Conservation (phyloP, 2,888 invertebrate species). For the Tipula vernalis region DNA sequence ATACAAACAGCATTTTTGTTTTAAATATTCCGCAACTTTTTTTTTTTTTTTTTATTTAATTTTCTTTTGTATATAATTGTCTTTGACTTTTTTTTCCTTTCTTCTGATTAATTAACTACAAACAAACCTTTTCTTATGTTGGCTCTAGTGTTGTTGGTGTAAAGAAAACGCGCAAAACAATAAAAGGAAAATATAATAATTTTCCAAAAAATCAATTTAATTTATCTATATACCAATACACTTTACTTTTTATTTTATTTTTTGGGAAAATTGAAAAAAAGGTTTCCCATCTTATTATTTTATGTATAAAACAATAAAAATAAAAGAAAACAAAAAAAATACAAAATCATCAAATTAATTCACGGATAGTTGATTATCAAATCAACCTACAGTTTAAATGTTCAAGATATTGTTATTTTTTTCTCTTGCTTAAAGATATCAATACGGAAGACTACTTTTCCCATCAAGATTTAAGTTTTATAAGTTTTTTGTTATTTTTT, state of each 20-base stretch:
- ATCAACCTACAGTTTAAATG: not conserved
- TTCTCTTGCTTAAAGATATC: not conserved
- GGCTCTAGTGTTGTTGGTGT: not conserved
- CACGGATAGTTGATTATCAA: not conserved
- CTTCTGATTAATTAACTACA: not conserved
- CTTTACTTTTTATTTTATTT: not conserved
- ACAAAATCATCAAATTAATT: conserved; percentile 4
- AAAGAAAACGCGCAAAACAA: not conserved
- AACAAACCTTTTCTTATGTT: not conserved
- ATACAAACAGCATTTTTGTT: not conserved
- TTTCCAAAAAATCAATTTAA: not conserved
- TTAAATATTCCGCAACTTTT: not conserved
- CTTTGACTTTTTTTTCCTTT: not conserved
- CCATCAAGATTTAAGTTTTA: not conserved
- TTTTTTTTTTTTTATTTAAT: not conserved
- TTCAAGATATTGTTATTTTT: not conserved
- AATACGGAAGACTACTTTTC: not conserved
- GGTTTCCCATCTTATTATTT: not conserved
- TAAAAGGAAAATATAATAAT: not conserved
- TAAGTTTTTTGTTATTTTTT: not conserved
- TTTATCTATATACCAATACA: not conserved
- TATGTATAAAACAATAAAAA: not conserved
- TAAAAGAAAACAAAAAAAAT: not conserved
- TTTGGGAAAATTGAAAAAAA: not conserved
- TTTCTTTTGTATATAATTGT: not conserved